Conservation (phyloP, 2,888 invertebrate genomes). For the Tethea ocularis region DNA sequence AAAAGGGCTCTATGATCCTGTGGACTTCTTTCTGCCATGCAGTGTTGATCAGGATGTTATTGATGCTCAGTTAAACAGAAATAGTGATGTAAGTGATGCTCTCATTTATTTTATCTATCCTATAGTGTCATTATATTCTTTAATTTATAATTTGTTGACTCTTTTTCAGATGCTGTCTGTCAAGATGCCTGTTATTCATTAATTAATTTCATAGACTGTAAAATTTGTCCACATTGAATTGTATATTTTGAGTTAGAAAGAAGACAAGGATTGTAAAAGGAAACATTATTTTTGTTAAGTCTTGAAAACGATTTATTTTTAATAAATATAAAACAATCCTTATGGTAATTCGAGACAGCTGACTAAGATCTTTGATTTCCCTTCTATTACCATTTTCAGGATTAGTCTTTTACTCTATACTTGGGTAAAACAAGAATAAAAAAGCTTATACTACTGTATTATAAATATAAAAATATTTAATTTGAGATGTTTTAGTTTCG, state of each 20-base stretch:
- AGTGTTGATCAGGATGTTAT: conserved; percentile 84
- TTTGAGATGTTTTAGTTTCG: background rate
- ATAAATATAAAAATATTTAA: background rate
- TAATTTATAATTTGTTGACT: background rate
- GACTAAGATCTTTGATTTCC: background rate
- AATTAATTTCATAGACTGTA: conserved; percentile 16
- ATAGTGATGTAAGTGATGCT: conserved; percentile 64
- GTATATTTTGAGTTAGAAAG: conserved; percentile 10
- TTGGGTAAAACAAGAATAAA: too few relatives aligned
- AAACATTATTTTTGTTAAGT: background rate
- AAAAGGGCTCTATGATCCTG: conserved; percentile 81
- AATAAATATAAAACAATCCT: background rate
- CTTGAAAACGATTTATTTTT: conserved; percentile 1
- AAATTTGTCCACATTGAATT: background rate
- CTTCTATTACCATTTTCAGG: background rate
- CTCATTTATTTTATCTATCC: background rate
- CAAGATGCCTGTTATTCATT: conserved; percentile 74
- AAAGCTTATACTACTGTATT: background rate
- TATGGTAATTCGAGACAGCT: background rate
- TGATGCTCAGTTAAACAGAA: conserved; percentile 71
- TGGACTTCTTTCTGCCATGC: conserved; percentile 89
- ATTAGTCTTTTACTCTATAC: background rate
- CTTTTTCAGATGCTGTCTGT: conserved; percentile 70
- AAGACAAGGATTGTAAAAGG: background rate
- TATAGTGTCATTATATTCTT: background rate